Conservation (phyloP, 2,797 vertebrate species). For the Gallinago stenura region DNA sequence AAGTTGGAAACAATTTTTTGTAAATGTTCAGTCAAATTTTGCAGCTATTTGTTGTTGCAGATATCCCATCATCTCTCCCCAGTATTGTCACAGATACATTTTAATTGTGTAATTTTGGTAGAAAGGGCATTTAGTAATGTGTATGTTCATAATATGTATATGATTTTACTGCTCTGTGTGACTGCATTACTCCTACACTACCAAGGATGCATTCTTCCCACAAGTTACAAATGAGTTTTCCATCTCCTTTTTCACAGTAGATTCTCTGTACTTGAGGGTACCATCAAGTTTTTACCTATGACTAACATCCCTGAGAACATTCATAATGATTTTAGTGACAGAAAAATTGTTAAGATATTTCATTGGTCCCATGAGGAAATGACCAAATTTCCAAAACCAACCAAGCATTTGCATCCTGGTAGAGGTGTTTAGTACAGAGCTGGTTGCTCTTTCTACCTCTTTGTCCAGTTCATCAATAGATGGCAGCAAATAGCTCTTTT, state of each 20-base stretch:
- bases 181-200: neutral
- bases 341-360: neutral
- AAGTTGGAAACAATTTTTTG: rapidly evolving
- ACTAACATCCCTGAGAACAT: neutral
- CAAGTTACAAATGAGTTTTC: neutral
- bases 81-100: neutral
- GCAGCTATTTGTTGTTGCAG: neutral
- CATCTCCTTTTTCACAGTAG: neutral
- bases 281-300: neutral
- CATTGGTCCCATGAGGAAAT: neutral
- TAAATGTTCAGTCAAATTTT: neutral
- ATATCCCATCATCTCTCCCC: neutral
- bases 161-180: neutral
- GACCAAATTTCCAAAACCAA: neutral
- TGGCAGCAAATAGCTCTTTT: constrained; percentile 60
- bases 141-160: neutral
- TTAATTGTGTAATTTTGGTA: neutral
- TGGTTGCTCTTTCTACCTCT: neutral
- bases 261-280: neutral
- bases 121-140: neutral
- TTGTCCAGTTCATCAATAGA: constrained; percentile 40
- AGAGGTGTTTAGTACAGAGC: neutral
- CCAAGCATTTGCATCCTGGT: rapidly evolving
- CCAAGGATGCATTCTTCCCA: neutral
- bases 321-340: neutral